Percentiles rank a stretch among this genome's conserved stretches.
Evolutionary conservation across 2,797 vertebrate genomes (phyloP).

Genomic region (Leontopithecus rosalia): DNA sequence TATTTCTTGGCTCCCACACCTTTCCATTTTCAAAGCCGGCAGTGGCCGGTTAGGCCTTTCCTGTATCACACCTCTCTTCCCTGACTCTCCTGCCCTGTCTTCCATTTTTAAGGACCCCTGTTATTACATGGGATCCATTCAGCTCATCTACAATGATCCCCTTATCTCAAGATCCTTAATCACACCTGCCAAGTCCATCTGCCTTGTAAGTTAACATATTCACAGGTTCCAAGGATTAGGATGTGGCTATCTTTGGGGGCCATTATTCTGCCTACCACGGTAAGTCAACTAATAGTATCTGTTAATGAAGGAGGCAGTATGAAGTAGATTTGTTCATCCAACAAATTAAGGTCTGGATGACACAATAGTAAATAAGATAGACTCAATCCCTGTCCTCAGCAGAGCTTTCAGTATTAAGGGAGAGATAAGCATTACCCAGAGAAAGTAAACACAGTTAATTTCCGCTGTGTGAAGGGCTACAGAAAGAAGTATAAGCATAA

Average conservation of each 20-base stretch:
- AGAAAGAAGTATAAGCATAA: background rate
- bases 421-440: slow-evolving; percentile 7
- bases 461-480: background rate
- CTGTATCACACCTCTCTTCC: background rate
- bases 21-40: background rate
- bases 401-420: background rate
- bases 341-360: background rate
- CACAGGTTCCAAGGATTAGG: background rate
- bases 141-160: too few relatives aligned
- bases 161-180: background rate
- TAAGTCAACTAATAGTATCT: background rate
- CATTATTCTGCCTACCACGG: background rate
- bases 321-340: background rate
- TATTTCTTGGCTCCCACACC: background rate
- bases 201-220: background rate
- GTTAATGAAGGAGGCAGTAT: background rate
- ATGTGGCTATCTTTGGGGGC: background rate
- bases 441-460: background rate
- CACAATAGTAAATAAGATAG: background rate
- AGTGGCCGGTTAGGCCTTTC: background rate
- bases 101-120: background rate
- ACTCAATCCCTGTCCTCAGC: background rate
- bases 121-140: background rate
- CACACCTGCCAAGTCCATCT: background rate
- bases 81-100: background rate